Conservation (phyloP, 2,888 invertebrate species). For the Scrobipalpa costella region DNA sequence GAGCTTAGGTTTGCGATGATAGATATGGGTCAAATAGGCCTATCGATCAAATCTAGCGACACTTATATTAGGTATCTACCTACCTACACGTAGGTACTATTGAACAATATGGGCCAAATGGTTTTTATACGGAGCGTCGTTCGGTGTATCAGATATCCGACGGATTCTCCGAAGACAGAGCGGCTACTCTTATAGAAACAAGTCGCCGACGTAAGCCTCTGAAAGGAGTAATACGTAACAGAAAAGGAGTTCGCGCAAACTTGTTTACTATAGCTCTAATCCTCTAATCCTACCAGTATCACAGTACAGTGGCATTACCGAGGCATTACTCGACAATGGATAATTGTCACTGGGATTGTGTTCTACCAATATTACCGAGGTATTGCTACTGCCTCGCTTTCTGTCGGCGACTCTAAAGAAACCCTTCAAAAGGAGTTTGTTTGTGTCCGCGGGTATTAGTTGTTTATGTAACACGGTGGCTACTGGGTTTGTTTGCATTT, state of each 20-base stretch:
- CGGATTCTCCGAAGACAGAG: constrained; percentile 20
- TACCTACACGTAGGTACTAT: not conserved
- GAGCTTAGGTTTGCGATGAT: constrained; percentile 3
- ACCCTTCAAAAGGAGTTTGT: constrained; percentile 67
- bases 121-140: not conserved
- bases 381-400: constrained; percentile 39
- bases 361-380: constrained; percentile 35
- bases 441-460: constrained; percentile 69
- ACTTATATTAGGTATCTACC: not conserved
- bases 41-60: constrained; percentile 5
- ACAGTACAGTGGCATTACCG: constrained; percentile 47
- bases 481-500: constrained; percentile 70
- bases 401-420: constrained; percentile 47
- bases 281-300: constrained; percentile 74
- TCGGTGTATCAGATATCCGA: constrained; percentile 8
- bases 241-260: constrained; percentile 57
- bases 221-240: constrained; percentile 46
- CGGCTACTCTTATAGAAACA: constrained; percentile 14
- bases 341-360: constrained; percentile 65
- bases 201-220: constrained; percentile 27
- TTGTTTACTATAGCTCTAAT: constrained; percentile 65
- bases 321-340: constrained; percentile 56
- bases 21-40: not conserved
- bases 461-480: constrained; percentile 70
- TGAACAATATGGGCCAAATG: not conserved